A percentile compares a stretch with the other conserved stretches of the same genome.
Conservation (phyloP, 2,797 vertebrate species). For the Squalus acanthias region DNA sequence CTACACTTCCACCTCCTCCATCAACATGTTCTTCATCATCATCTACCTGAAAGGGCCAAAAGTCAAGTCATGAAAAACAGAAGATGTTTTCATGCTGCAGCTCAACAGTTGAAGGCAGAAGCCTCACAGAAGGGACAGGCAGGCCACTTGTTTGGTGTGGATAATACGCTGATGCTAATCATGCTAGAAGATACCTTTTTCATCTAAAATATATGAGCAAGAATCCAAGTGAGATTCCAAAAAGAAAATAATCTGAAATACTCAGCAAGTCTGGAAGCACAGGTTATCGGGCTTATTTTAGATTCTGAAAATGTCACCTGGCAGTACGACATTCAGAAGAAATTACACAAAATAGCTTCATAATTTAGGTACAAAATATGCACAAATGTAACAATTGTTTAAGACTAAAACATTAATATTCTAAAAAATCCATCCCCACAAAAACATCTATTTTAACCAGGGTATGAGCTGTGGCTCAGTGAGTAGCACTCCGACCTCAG, state of each 20-base stretch:
- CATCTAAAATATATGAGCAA: background rate
- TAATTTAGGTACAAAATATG: background rate
- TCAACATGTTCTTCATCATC: constrained; percentile 74
- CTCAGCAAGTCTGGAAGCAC: background rate
- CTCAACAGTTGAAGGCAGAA: background rate
- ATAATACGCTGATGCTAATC: background rate
- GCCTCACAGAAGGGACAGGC: background rate
- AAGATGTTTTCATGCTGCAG: background rate
- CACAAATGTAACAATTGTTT: background rate
- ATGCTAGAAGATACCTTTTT: background rate
- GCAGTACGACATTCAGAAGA: background rate
- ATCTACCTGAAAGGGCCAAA: constrained; percentile 60
- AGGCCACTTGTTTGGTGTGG: background rate
- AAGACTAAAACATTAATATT: background rate
- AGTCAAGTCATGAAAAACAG: background rate
- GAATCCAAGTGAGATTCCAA: background rate
- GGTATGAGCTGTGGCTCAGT: background rate
- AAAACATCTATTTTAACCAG: background rate
- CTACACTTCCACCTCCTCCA: constrained; percentile 52
- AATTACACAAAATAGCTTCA: background rate
- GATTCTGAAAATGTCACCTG: background rate
- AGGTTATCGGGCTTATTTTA: background rate
- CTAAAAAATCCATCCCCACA: background rate
- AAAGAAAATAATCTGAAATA: background rate
- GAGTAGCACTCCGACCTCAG: background rate